These are phyloP conservation scores for Mayetiola destructor DNA, from an alignment of 2,888 invertebrate genomes.

Conservation along the genomic window DNA sequence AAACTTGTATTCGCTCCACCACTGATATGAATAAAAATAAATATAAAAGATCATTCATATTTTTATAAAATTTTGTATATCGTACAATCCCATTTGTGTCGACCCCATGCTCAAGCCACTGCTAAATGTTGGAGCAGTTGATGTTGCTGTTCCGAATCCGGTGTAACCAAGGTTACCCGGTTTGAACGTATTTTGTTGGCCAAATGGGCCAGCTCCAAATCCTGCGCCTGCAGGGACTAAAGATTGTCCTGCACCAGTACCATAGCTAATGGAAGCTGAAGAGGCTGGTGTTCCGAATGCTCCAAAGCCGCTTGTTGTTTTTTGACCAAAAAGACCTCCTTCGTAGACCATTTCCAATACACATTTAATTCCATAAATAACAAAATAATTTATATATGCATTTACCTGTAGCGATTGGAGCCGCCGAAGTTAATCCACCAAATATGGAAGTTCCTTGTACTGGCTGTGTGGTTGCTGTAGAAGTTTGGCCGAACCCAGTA, in stretches of 20 bases:
- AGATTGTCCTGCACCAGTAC: neutral
- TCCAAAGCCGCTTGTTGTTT: constrained; percentile 25
- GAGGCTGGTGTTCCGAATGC: constrained; percentile 21
- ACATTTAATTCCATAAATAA: no score
- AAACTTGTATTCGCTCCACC: neutral
- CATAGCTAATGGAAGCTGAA: constrained; percentile 23
- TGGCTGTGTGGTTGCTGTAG: constrained; percentile 28
- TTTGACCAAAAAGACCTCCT: constrained; percentile 24
- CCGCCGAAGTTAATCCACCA: constrained; percentile 24
- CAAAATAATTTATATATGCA: neutral
- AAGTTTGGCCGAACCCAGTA: constrained; percentile 31
- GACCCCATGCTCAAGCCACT: constrained; percentile 22
- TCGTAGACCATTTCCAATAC: no score
- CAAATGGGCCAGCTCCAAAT: constrained; percentile 26
- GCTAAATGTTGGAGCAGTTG: constrained; percentile 25
- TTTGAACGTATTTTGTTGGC: constrained; percentile 26
- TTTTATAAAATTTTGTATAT: neutral
- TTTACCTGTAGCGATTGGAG: constrained; percentile 26
- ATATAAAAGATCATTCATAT: neutral
- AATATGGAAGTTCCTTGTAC: constrained; percentile 29
- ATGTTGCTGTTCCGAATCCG: constrained; percentile 35
- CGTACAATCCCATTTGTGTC: constrained; percentile 18
- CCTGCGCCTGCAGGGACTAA: neutral
- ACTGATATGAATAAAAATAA: neutral
- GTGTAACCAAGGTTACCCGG: constrained; percentile 42